Conservation (phyloP, 2,113 vertebrate genomes). For the Microcebus jonahi region DNA sequence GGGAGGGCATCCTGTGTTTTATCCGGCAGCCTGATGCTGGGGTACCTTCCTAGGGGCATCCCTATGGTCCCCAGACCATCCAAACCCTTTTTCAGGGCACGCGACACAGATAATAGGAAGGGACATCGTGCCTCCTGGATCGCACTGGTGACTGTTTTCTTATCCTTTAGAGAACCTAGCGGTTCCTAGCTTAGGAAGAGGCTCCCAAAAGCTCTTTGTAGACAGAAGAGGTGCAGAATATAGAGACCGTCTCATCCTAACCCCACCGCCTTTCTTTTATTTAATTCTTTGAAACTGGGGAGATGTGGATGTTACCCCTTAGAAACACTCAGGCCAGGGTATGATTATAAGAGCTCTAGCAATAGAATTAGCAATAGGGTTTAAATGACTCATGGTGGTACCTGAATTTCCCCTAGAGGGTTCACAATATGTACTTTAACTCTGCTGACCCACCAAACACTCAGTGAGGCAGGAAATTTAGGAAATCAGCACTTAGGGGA, state of each 20-base stretch:
- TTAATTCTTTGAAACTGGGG: neutral
- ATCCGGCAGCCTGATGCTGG: neutral
- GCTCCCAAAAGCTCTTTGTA: no score
- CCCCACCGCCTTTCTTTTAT: neutral
- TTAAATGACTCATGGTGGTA: fast-evolving
- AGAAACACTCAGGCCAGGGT: no score
- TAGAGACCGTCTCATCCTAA: neutral
- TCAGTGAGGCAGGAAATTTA: neutral
- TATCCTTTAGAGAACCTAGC: neutral
- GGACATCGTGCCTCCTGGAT: neutral
- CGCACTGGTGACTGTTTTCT: neutral
- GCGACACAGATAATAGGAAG: neutral
- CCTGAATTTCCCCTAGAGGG: neutral
- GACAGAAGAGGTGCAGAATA: neutral
- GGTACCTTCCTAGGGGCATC: neutral
- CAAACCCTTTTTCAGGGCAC: neutral
- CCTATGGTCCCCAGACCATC: neutral
- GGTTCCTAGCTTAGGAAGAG: neutral
- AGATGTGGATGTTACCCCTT: neutral
- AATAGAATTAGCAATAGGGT: neutral
- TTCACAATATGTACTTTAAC: neutral
- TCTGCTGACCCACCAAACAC: neutral
- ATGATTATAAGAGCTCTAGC: neutral
- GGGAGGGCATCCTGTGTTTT: neutral
- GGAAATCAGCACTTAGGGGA: neutral